Conservation (phyloP, 2,113 vertebrate species). For the Solea solea region DNA sequence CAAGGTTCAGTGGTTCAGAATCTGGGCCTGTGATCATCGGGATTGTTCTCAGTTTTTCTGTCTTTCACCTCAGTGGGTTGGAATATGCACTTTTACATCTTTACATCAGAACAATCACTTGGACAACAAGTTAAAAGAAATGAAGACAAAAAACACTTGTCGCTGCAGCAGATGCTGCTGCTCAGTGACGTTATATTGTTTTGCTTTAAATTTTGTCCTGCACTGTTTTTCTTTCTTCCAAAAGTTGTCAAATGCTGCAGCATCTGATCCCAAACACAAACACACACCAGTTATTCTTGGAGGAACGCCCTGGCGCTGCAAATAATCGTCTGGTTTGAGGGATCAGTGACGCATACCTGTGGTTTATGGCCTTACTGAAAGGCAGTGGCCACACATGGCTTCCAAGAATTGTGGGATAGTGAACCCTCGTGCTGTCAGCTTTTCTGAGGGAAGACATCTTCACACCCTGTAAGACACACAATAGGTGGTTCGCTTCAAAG, state of each 20-base stretch:
- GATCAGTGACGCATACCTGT: slow-evolving; percentile 75
- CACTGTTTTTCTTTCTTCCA: neutral
- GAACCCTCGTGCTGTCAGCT: slow-evolving; percentile 16
- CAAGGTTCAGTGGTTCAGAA: no score
- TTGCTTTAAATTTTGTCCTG: neutral
- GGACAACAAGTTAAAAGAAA: no score
- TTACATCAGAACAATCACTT: no score
- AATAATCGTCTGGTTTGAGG: slow-evolving; percentile 71
- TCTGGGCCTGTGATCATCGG: no score
- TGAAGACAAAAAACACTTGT: no score
- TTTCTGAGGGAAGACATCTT: slow-evolving; percentile 20
- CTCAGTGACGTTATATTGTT: no score
- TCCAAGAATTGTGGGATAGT: slow-evolving; percentile 52
- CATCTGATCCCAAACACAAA: slow-evolving; percentile 50
- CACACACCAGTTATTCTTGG: slow-evolving; percentile 62
- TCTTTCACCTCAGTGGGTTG: no score
- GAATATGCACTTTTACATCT: no score
- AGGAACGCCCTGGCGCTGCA: slow-evolving; percentile 61
- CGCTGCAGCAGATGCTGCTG: no score
- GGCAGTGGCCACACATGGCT: slow-evolving; percentile 32
- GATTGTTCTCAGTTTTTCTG: no score
- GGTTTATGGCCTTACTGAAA: slow-evolving; percentile 66
- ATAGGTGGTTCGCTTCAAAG: slow-evolving; percentile 1
- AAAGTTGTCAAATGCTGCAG: slow-evolving; percentile 19
- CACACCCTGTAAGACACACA: slow-evolving; percentile 25